Base-by-base conservation (phyloP, 2,888 invertebrate genomes). In the Megalurothrips usitatus region DNA sequence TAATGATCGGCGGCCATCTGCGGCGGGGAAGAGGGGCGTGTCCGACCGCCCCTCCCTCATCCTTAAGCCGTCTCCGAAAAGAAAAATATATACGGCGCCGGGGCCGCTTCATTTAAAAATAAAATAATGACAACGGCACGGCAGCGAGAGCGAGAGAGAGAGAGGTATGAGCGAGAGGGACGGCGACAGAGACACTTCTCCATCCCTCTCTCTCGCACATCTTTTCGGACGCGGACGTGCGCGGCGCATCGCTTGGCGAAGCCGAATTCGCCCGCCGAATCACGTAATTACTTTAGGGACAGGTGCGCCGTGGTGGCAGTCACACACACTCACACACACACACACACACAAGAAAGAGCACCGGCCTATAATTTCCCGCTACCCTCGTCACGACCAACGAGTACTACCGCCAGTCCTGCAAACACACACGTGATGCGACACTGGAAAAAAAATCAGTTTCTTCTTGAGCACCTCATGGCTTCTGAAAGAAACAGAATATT, bases 201-300 rank as follows among this genome's bases (percentile, higher is more conserved):
- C 6, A 2, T 43, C 6, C 6, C 34, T 43, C 34, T 43, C 34
- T 2, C 34, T 43, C 34, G 3, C n/a, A n/a, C n/a, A n/a, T n/a
- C 34, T 43, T 43, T 43, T 43, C 34, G 34, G 34, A 43, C 6
- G 34, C 34, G 34, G 34, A 2, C 34, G 34, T 6, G 34, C 34
- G 34, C 34, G 34, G 34, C 58, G 58, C 58, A 58, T n/a, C 17
- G 58, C 17, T n/a, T 6, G 58, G 0, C 58, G 14, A n/a, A 58
- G 17, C 58, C 58, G 58, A 58, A 58, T 75, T 23, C 26, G 10
- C 68, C 26, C n/a, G 68, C 11, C 68, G 68, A 75, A 75, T 75
- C 68, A 12, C 68, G 68, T 75, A 75, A 75, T 75, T 75, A 75
- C 68, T 23, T 75, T 58, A 58, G 58, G 58, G 58, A 58, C 58